Conservation (phyloP, 2,113 vertebrate species). For the Carollia perspicillata region DNA sequence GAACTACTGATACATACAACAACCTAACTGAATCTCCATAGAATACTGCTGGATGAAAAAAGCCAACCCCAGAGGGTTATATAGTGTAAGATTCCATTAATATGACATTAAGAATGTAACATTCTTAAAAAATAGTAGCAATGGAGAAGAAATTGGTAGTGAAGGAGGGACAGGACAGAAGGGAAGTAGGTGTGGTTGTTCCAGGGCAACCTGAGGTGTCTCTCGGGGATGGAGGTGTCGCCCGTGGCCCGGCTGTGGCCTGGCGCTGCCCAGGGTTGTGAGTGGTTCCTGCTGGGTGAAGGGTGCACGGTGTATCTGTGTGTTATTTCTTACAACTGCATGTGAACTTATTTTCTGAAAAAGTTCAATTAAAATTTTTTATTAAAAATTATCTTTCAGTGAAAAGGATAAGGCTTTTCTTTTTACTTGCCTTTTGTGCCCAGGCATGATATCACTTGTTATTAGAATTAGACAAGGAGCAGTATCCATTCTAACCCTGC, state of each 20-base stretch:
- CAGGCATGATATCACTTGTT: not conserved
- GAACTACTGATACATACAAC: not conserved
- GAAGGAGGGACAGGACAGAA: not conserved
- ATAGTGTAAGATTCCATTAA: not conserved
- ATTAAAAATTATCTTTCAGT: not conserved
- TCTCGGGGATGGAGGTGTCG: not conserved
- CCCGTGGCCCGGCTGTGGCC: not conserved
- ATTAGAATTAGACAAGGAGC: not conserved
- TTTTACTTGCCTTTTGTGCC: not conserved
- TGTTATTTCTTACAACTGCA: not conserved
- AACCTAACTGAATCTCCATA: not conserved
- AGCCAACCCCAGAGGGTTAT: not conserved
- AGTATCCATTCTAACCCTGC: not conserved
- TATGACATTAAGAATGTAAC: too few species aligned
- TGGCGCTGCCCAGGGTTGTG: too few species aligned
- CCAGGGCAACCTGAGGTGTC: not conserved
- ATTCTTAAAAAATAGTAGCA: not conserved
- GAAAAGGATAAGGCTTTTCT: not conserved
- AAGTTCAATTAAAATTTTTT: not conserved
- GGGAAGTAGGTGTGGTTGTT: not conserved
- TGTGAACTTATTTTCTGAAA: not conserved
- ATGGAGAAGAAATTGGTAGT: not conserved
- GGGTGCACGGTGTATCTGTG: not conserved
- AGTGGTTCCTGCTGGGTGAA: not conserved
- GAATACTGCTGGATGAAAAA: not conserved